Evolutionary conservation across 2,113 vertebrate species (phyloP).

Genomic region (Zapornia atra): DNA sequence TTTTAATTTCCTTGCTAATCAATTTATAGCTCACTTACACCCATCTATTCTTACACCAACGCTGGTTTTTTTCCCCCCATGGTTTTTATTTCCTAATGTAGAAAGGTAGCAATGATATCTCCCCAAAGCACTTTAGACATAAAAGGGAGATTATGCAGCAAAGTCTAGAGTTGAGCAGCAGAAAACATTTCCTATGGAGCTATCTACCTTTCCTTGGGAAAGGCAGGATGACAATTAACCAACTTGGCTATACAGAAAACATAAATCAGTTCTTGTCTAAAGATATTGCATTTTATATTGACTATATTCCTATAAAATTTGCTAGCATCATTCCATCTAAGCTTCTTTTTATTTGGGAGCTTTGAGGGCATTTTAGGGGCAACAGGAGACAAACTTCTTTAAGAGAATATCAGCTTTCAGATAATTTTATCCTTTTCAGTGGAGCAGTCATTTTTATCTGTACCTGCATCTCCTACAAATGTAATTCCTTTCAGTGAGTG

Average conservation of each 20-base stretch:
- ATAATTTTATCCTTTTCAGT: neutral
- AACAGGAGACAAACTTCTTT: neutral
- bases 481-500: neutral
- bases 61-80: neutral
- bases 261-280: neutral
- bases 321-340: neutral
- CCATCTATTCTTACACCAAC: neutral
- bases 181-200: neutral
- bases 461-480: neutral
- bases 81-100: neutral
- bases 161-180: neutral
- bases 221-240: neutral
- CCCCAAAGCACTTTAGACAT: neutral
- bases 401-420: neutral
- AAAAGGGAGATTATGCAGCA: neutral
- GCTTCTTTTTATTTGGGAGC: neutral
- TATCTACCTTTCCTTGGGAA: neutral
- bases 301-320: neutral
- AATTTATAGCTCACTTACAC: neutral
- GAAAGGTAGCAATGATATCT: neutral
- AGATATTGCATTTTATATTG: neutral
- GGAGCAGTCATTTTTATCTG: neutral
- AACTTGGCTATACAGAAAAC: neutral
- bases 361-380: rapidly evolving
- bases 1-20: neutral